phyloP scores from a whole-genome alignment of 1,140 invertebrate species.

The Plutomurus gul region DNA sequence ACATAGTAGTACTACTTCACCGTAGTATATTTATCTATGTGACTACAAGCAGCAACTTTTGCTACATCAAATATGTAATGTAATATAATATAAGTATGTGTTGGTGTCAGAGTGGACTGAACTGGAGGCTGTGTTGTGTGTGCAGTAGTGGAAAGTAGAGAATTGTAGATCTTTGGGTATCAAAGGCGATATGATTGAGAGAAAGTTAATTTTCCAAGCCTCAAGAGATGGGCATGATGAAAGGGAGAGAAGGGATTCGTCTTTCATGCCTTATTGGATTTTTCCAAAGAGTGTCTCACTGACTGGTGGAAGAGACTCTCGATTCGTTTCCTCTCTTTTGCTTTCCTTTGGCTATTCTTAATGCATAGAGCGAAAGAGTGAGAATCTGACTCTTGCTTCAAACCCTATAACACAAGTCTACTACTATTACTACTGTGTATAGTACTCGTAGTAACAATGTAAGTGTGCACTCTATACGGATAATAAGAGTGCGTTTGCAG shows the following conservation, averaged over 20 bases:
- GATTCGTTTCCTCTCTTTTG: conserved; percentile 3
- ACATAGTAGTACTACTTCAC: too few species aligned
- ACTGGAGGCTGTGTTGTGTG: background rate
- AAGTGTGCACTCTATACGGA: background rate
- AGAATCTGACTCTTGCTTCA: too few species aligned
- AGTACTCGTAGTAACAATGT: too few species aligned
- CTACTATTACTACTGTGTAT: background rate
- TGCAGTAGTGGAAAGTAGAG: conserved; percentile 5
- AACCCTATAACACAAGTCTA: too few species aligned
- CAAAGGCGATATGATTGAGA: conserved; percentile 49
- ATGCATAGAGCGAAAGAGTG: background rate
- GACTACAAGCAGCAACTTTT: too few species aligned
- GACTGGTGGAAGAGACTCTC: background rate
- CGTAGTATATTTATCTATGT: too few species aligned
- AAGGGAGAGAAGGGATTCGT: conserved; percentile 44
- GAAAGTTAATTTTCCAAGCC: conserved; percentile 47
- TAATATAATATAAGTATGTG: too few species aligned
- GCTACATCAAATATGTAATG: too few species aligned
- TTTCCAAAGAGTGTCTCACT: conserved; percentile 40
- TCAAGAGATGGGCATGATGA: conserved; percentile 46
- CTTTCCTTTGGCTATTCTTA: conserved; percentile 21
- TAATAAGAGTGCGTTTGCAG: background rate
- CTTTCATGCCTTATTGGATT: conserved; percentile 50
- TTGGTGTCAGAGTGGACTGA: background rate
- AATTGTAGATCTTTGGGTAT: conserved; percentile 21